Conservation (phyloP, 2,888 invertebrate species). For the Phytoseiulus persimilis region DNA sequence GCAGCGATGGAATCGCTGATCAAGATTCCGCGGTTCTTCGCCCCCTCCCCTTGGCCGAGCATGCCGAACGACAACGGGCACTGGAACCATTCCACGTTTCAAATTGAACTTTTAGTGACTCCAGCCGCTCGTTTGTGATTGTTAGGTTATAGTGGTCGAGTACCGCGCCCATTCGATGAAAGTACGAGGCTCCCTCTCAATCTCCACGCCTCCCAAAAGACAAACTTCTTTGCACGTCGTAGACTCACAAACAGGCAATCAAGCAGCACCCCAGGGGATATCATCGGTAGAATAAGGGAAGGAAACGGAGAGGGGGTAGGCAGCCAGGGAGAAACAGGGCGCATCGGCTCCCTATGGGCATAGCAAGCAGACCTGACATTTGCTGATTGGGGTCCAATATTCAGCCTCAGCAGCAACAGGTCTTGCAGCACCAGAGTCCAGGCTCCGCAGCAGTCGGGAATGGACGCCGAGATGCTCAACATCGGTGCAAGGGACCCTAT, state of each 20-base stretch:
- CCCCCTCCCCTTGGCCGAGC: no score
- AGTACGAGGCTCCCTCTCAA: background rate
- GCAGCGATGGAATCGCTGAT: no score
- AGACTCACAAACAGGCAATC: background rate
- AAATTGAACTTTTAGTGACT: no score
- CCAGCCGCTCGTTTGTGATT: background rate
- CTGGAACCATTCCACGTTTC: no score
- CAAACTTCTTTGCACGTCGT: conserved; percentile 21
- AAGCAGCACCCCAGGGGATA: background rate
- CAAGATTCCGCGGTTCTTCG: no score
- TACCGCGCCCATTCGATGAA: background rate
- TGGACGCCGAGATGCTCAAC: background rate
- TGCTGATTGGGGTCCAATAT: background rate
- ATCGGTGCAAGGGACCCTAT: background rate
- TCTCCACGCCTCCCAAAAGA: conserved; percentile 32
- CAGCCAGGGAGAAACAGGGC: background rate
- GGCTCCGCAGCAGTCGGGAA: background rate
- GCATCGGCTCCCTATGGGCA: background rate
- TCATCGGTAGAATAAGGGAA: background rate
- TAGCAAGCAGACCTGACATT: background rate
- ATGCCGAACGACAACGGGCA: no score
- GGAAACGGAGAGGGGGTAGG: background rate
- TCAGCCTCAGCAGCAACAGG: background rate
- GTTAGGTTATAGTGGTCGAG: background rate
- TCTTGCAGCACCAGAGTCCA: background rate